These are phyloP conservation scores for Brachyptera putata DNA, from an alignment of 2,888 invertebrate genomes.

Conservation along the genomic window DNA sequence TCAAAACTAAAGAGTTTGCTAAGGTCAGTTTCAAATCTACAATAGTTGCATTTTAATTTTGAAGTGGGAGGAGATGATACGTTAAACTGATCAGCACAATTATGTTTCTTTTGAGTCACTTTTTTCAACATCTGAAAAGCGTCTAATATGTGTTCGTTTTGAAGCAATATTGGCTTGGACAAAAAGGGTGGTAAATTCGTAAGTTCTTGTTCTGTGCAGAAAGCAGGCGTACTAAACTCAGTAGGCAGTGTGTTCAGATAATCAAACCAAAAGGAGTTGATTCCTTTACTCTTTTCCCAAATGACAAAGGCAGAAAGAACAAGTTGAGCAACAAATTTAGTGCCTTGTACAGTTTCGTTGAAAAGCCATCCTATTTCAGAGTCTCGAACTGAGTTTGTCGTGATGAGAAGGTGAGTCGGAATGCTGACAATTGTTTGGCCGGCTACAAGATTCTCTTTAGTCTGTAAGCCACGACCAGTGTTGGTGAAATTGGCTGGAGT, in stretches of 20 bases:
- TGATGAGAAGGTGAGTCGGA: constrained; percentile 51
- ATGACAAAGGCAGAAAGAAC: constrained; percentile 69
- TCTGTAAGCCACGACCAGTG: constrained; percentile 72
- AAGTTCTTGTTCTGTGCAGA: constrained; percentile 55
- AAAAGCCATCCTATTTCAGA: constrained; percentile 37
- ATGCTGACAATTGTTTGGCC: constrained; percentile 55
- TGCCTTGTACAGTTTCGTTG: constrained; percentile 31
- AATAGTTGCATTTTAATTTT: constrained; percentile 43
- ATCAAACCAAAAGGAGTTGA: constrained; percentile 54
- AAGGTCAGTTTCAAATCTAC: constrained; percentile 44
- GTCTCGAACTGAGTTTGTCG: constrained; percentile 42
- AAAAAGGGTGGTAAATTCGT: constrained; percentile 56
- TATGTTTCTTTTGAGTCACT: neutral
- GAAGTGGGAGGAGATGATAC: too few relatives aligned
- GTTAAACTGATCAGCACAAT: constrained; percentile 30
- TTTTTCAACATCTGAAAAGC: neutral
- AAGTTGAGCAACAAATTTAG: constrained; percentile 58
- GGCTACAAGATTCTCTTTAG: constrained; percentile 51
- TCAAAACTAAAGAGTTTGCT: constrained; percentile 51
- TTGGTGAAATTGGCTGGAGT: constrained; percentile 54
- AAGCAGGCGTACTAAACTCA: constrained; percentile 63
- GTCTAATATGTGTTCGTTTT: constrained; percentile 8
- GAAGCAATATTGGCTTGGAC: constrained; percentile 38
- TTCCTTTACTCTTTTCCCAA: constrained; percentile 57
- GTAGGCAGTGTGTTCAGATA: constrained; percentile 68